These are phyloP conservation scores for Dione vanillae DNA, from an alignment of 2,888 invertebrate species.

Conservation along the genomic window DNA sequence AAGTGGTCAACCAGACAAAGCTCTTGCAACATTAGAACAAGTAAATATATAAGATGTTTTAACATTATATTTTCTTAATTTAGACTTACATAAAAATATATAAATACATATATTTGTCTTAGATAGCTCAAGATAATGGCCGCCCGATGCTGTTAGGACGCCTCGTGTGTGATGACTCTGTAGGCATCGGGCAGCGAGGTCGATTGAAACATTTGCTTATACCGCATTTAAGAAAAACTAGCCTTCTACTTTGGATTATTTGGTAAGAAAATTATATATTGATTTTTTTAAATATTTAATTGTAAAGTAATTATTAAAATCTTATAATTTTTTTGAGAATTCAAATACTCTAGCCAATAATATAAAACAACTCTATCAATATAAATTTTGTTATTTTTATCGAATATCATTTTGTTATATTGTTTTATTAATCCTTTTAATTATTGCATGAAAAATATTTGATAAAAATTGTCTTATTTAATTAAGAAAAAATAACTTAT, in stretches of 20 bases:
- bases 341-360: too few species aligned
- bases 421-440: too few species aligned
- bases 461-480: too few species aligned
- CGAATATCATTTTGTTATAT: too few species aligned
- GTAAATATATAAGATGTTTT: slow-evolving; percentile 64
- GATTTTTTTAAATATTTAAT: too few species aligned
- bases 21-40: slow-evolving; percentile 92
- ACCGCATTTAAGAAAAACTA: slow-evolving; percentile 92
- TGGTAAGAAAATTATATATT: slow-evolving; percentile 85
- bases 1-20: slow-evolving; percentile 93
- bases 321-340: too few species aligned
- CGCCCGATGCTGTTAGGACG: slow-evolving; percentile 94
- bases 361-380: too few species aligned
- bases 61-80: too few species aligned
- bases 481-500: too few species aligned
- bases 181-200: slow-evolving; percentile 86
- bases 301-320: too few species aligned
- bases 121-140: slow-evolving; percentile 94
- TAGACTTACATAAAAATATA: slow-evolving; percentile 93
- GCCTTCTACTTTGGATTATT: slow-evolving; percentile 95
- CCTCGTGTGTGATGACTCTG: slow-evolving; percentile 90
- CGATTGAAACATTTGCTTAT: slow-evolving; percentile 89
- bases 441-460: too few species aligned
- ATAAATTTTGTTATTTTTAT: too few species aligned
- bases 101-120: slow-evolving; percentile 52